Base-by-base conservation (phyloP, 2,113 vertebrate species). In the Murina feae region DNA sequence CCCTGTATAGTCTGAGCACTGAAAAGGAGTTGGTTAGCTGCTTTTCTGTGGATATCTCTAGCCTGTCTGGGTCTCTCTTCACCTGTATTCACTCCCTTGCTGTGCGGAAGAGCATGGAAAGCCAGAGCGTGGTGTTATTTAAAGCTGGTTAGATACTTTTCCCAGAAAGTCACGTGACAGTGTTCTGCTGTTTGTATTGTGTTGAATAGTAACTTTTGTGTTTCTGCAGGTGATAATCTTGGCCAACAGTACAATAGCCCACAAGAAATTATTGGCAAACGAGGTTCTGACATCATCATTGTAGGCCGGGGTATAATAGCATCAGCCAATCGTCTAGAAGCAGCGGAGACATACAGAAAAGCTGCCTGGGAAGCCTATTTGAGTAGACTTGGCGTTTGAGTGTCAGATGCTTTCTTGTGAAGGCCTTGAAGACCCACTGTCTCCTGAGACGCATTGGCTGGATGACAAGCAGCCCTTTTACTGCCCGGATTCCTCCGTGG, bases 171-270 rank as follows among this genome's bases (percentile, higher is more conserved):
- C 14, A 30, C 6, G 4, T 18, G 21, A 68, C 51, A 68, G 14
- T 37, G 65, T 91, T 9, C 23, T 89, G 49, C 14, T 49, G 85
- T 76, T 85, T 25, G 1, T 84, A 16, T 89, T 32, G 14, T 68
- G 20, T 84, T 69, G 30, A 95, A 84, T 18, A 28, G 14, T 53
- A 69, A 39, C 68, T 32, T 91, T 76, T 88, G 2, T 82, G 49
- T 75, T 68, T 75, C 55, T 74, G 58, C 98, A 99, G 99, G 98
- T 60, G 99, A 99, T 97, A 95, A 47, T 44, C 97, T 99, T 79
- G 99, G 99, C 74, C 99, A 99, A 84, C 99, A 99, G 98, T 99
- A 99, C 97, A 97, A 96, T 37, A 99, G 97, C 80, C 99, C 99
- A 2, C 98, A 98, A 74, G 99, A 99, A 44, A 99, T 99, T 32